Evolutionary conservation across 2,113 vertebrate genomes (phyloP), one percentile per base, ranked within the genome.

Genomic region (Meles meles): DNA sequence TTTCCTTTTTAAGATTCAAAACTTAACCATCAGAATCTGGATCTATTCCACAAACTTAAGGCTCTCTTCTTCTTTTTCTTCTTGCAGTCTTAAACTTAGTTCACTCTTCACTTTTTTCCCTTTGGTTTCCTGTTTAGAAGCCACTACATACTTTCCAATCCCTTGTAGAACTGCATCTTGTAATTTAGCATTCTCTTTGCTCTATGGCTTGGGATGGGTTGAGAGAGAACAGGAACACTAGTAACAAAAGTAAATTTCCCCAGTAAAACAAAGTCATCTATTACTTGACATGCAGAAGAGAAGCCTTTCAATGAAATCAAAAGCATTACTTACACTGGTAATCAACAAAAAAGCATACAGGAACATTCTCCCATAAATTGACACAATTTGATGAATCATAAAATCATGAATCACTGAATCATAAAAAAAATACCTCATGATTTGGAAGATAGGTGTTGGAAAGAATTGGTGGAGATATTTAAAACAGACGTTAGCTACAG

Each of bases 311-410:
- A 93, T 95, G 97, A 91, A 72, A 77, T 90, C 42, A 93, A 95
- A 95, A 92, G 49, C 72, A 92, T 88, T 96, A 69, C 49, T 89
- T 96, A 94, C 65, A 94, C 82, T 85, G 77, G 42, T 81, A 85
- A 92, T 83, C 61, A 90, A 90, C 27, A 74, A 86, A 87, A 97
- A 93, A 93, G 7, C 47, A 20, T 87, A 55, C 79, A 67, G 79
- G 63, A 92, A 96, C 82, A 89, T 87, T 96, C 72, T 93, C 37
- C 37, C 72, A 93, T 74, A 74, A 37, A 94, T 95, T 96, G 90
- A 96, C 55, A 96, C 69, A 74, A 74, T 96, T 85, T 34, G 21
- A 94, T 97, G 93, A 96, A 86, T 96, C 80, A 97, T 95, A 95
- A 88, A 93, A 95, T 87, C 44, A 76, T 97, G 55, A 95, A 72